Evolutionary conservation across 1,140 invertebrate genomes (phyloP).

Genomic region (Sycophaga agraensis): DNA sequence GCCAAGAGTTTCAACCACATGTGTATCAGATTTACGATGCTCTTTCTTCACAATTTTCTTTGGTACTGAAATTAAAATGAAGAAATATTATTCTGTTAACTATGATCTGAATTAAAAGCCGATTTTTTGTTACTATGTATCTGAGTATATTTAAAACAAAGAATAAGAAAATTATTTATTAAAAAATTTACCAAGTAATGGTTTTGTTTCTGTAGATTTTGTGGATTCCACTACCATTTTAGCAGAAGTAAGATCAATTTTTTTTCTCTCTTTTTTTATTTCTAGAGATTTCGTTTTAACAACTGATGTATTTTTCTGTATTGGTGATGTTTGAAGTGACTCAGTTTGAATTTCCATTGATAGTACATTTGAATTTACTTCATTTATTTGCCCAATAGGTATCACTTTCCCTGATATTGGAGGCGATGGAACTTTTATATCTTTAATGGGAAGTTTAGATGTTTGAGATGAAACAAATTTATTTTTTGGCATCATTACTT

Average conservation of each 20-base stretch:
- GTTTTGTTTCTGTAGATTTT: conserved; percentile 41
- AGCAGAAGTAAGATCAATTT: conserved; percentile 37
- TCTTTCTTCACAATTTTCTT: conserved; percentile 67
- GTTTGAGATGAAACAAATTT: conserved; percentile 35
- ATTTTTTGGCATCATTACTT: conserved; percentile 41
- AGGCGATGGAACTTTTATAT: conserved; percentile 40
- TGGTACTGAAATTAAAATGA: conserved; percentile 38
- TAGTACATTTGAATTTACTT: conserved; percentile 20
- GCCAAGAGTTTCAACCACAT: conserved; percentile 62
- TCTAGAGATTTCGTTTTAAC: conserved; percentile 44
- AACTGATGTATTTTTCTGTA: conserved; percentile 6
- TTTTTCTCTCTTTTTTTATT: conserved; percentile 49
- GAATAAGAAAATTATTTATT: background rate
- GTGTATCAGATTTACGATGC: conserved; percentile 66
- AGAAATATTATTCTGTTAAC: too few relatives aligned
- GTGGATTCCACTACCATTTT: conserved; percentile 36
- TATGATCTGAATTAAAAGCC: too few relatives aligned
- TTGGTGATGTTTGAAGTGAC: conserved; percentile 14
- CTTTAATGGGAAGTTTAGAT: conserved; percentile 41
- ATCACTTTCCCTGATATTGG: conserved; percentile 15
- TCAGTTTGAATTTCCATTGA: conserved; percentile 21
- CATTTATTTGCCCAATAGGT: background rate
- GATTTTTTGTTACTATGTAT: too few relatives aligned
- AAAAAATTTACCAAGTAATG: conserved; percentile 39
- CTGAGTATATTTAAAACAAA: conserved; percentile 7